Conservation (phyloP, 2,797 vertebrate species). For the Malurus leucopterus region DNA sequence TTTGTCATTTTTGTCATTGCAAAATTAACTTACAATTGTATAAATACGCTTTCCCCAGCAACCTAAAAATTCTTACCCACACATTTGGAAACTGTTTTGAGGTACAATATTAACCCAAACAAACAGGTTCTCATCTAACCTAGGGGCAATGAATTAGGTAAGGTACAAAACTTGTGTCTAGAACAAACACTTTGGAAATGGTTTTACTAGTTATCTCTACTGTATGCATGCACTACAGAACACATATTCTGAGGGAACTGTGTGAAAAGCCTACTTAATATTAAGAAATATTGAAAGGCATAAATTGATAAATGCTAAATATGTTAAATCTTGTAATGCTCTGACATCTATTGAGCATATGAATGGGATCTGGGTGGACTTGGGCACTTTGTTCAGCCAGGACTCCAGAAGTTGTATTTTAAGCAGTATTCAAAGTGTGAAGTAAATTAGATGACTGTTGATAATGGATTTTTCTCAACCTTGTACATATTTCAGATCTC, state of each 20-base stretch:
- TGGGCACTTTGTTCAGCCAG: background rate
- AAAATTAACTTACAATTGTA: background rate
- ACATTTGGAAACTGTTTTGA: background rate
- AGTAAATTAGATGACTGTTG: background rate
- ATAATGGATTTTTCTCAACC: background rate
- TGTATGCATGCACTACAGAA: background rate
- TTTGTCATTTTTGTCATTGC: background rate
- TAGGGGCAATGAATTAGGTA: too few species aligned
- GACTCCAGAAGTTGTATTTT: background rate
- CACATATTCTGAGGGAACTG: background rate
- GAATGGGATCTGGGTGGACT: background rate
- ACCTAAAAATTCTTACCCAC: background rate
- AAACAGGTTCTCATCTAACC: background rate
- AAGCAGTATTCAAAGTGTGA: background rate
- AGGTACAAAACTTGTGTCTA: background rate
- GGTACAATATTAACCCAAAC: background rate
- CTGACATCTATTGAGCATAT: background rate
- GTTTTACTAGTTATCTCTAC: background rate
- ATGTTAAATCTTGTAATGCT: background rate
- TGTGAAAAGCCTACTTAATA: background rate
- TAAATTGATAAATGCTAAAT: background rate
- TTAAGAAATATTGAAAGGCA: background rate
- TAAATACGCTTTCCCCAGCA: background rate
- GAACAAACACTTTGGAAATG: background rate
- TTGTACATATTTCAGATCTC: background rate